A percentile compares a stretch with the other conserved stretches of the same genome.
Conservation (phyloP, 2,888 invertebrate species). For the Synergus gifuensis region DNA sequence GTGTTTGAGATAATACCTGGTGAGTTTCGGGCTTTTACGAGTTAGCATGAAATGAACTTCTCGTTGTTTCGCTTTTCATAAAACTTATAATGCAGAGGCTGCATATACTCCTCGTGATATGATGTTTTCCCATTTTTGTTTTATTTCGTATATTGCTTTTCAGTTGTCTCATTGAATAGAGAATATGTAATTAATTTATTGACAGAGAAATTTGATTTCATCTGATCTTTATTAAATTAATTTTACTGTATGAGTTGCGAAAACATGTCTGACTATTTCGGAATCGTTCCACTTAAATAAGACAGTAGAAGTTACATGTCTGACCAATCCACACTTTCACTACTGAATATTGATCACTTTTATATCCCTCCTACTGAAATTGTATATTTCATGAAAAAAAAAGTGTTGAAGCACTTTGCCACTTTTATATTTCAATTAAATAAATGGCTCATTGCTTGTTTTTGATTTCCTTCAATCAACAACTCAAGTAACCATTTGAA, state of each 20-base stretch:
- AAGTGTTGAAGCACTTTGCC: not conserved
- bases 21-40: slow-evolving; percentile 24
- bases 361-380: not conserved
- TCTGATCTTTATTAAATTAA: no score
- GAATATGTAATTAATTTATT: not conserved
- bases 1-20: not conserved
- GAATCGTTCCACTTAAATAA: not conserved
- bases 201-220: not conserved
- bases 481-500: not conserved
- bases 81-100: slow-evolving; percentile 25
- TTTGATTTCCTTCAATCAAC: not conserved
- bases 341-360: not conserved
- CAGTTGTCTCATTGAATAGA: not conserved
- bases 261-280: not conserved
- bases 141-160: not conserved
- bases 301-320: no score
- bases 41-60: slow-evolving; percentile 19
- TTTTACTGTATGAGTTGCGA: not conserved
- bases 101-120: not conserved
- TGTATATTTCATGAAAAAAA: not conserved
- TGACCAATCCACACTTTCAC: not conserved
- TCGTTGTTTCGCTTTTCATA: slow-evolving; percentile 26
- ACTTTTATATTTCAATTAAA: not conserved
- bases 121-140: not conserved
- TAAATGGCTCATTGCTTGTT: not conserved